phyloP scores from a whole-genome alignment of 2,888 invertebrate species.

The Agriopis leucophaearia region DNA sequence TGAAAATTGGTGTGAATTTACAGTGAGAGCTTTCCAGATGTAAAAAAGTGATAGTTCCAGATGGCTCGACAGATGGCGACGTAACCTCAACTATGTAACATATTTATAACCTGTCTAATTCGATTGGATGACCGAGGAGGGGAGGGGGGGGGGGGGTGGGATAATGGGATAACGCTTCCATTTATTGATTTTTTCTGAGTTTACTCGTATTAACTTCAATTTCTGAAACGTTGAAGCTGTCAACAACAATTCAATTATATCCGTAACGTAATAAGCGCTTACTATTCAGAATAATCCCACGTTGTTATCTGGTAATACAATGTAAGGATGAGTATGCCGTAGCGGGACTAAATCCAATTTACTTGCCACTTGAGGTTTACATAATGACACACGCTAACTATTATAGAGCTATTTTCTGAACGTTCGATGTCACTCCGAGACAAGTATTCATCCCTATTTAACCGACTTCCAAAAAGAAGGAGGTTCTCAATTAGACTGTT shows the following conservation, averaged over 20 bases:
- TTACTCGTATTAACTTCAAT: background rate
- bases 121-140: too few relatives aligned
- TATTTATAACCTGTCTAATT: too few relatives aligned
- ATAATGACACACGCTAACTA: conserved; percentile 56
- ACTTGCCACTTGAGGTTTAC: conserved; percentile 46
- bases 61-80: too few relatives aligned
- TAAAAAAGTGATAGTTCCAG: too few relatives aligned
- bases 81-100: too few relatives aligned
- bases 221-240: conserved; percentile 12
- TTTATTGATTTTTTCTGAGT: too few relatives aligned
- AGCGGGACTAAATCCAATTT: conserved; percentile 54
- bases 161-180: too few relatives aligned
- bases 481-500: too few relatives aligned
- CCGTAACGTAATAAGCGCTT: conserved; percentile 10
- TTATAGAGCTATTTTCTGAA: conserved; percentile 52
- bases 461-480: too few relatives aligned
- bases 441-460: conserved; percentile 50
- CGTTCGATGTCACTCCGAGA: conserved; percentile 35
- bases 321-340: conserved; percentile 48
- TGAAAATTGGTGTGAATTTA: conserved; percentile 20
- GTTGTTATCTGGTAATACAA: conserved; percentile 52
- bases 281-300: conserved; percentile 53
- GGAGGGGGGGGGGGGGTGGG: too few relatives aligned
- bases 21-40: background rate
- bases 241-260: conserved; percentile 32